These are phyloP conservation scores for Tachina lurida DNA, from an alignment of 2,888 invertebrate species.

Conservation along the genomic window DNA sequence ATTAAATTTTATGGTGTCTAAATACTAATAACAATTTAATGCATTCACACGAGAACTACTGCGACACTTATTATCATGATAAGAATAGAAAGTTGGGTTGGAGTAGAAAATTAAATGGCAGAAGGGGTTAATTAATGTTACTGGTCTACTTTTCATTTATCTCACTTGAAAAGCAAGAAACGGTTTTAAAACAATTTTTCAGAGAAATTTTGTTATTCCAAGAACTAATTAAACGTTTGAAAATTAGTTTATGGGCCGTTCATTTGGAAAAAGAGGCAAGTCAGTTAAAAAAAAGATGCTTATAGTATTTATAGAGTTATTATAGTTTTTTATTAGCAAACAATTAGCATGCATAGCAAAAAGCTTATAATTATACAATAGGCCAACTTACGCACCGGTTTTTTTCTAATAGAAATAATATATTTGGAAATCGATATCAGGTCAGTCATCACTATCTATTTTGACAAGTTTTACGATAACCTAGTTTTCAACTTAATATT, in stretches of 20 bases:
- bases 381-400: too few species aligned
- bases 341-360: too few species aligned
- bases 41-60: constrained; percentile 45
- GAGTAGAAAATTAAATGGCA: background rate
- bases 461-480: too few species aligned
- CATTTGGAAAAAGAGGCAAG: too few species aligned
- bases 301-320: too few species aligned
- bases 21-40: constrained; percentile 51
- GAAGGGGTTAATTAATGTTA: constrained; percentile 7
- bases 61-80: background rate
- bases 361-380: too few species aligned
- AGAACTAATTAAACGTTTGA: background rate
- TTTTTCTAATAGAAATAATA: too few species aligned
- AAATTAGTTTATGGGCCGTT: background rate
- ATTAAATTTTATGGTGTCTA: constrained; percentile 49
- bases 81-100: constrained; percentile 24
- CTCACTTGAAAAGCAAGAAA: background rate
- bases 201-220: background rate
- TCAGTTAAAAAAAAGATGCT: too few species aligned
- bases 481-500: too few species aligned
- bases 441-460: too few species aligned
- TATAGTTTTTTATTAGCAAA: too few species aligned
- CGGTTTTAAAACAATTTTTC: background rate
- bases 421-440: too few species aligned
- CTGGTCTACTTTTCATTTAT: background rate